Conservation (phyloP, 1,140 invertebrate species). For the Cyrtorhinus lividipennis region DNA sequence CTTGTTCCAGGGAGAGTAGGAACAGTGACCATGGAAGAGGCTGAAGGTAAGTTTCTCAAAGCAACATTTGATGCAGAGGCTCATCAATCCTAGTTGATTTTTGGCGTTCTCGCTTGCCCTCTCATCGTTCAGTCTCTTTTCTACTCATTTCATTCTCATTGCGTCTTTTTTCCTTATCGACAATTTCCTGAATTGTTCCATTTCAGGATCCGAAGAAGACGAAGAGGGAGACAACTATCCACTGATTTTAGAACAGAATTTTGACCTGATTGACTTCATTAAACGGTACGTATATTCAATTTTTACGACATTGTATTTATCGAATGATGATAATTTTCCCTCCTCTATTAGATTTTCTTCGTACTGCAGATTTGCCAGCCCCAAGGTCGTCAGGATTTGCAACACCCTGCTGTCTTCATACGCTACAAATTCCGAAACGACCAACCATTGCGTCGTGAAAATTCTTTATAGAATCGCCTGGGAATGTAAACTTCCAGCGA, state of each 20-base stretch:
- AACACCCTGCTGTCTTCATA: constrained; percentile 54
- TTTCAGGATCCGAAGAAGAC: no score
- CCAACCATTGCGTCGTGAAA: constrained; percentile 76
- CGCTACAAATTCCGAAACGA: constrained; percentile 52
- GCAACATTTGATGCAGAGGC: no score
- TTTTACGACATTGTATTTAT: not conserved
- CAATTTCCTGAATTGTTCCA: no score
- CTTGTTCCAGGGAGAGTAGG: no score
- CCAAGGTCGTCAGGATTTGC: constrained; percentile 65
- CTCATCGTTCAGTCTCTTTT: no score
- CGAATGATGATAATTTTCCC: not conserved
- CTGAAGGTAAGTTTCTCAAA: no score
- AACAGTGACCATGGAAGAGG: no score
- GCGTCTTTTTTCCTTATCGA: no score
- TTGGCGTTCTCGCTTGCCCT: no score
- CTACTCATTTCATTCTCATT: no score
- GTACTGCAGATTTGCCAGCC: constrained; percentile 48
- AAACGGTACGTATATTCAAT: constrained; percentile 13
- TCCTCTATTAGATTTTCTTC: not conserved
- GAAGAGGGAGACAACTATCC: constrained; percentile 19
- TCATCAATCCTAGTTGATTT: no score
- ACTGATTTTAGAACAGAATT: constrained; percentile 6
- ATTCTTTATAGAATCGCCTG: constrained; percentile 82
- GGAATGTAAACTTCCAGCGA: constrained; percentile 64
- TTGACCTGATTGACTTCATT: constrained; percentile 18